phyloP scores from a whole-genome alignment of 2,888 invertebrate genomes.

The Apotomis betuletana region DNA sequence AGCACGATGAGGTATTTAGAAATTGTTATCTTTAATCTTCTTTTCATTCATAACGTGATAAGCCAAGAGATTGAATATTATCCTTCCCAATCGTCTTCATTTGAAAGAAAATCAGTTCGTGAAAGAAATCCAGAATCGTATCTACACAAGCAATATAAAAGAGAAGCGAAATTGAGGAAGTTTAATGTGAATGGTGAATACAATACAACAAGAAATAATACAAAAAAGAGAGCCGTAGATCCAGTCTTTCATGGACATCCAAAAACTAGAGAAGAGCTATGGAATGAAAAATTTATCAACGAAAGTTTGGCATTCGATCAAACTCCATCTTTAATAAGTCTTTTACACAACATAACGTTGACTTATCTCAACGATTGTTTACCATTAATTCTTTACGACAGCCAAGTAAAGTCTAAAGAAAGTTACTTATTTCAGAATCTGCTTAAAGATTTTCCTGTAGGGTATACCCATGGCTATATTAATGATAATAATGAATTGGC shows the following conservation, averaged over 20 bases:
- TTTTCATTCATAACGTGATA: slow-evolving; percentile 39
- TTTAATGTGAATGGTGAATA: slow-evolving; percentile 36
- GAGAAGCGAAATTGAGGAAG: slow-evolving; percentile 44
- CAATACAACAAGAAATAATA: slow-evolving; percentile 10
- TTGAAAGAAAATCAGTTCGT: not conserved
- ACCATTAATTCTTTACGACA: slow-evolving; percentile 87
- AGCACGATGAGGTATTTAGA: slow-evolving; percentile 39
- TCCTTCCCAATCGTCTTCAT: slow-evolving; percentile 55
- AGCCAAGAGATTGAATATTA: slow-evolving; percentile 66
- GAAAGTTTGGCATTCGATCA: slow-evolving; percentile 72
- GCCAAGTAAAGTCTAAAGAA: slow-evolving; percentile 80
- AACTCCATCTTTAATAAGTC: slow-evolving; percentile 82
- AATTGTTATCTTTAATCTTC: slow-evolving; percentile 35
- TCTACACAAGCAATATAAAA: slow-evolving; percentile 16
- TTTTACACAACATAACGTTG: slow-evolving; percentile 84
- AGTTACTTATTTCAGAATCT: slow-evolving; percentile 83
- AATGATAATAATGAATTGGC: slow-evolving; percentile 73
- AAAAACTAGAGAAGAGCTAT: slow-evolving; percentile 82
- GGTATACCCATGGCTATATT: slow-evolving; percentile 86
- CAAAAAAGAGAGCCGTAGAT: slow-evolving; percentile 69
- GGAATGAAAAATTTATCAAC: slow-evolving; percentile 79
- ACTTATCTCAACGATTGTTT: slow-evolving; percentile 86
- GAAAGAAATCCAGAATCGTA: not conserved
- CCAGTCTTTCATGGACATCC: slow-evolving; percentile 83
- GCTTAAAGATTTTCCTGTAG: slow-evolving; percentile 81